phyloP scores from a whole-genome alignment of 2,888 invertebrate species.

The Lithodes maja region DNA sequence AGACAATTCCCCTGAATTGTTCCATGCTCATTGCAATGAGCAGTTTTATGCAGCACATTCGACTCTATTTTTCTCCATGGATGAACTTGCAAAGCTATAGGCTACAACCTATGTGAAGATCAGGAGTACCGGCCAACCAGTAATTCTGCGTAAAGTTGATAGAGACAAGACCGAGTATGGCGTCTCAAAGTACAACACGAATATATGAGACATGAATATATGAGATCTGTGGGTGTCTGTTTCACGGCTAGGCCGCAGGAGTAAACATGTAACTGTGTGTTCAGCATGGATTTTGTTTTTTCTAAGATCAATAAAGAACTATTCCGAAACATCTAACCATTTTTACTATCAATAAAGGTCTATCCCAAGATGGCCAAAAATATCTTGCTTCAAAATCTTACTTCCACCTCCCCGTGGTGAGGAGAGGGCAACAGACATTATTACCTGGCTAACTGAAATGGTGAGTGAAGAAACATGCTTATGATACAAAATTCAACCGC shows the following conservation, averaged over 20 bases:
- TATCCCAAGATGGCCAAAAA: not conserved
- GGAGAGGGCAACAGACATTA: not conserved
- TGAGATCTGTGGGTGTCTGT: not conserved
- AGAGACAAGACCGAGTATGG: not conserved
- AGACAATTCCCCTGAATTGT: slow-evolving; percentile 17
- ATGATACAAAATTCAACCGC: not conserved
- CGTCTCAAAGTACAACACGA: not conserved
- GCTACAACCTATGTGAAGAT: slow-evolving; percentile 21
- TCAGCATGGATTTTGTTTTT: not conserved
- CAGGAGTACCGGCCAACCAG: not conserved
- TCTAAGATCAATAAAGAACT: not conserved
- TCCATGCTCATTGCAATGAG: slow-evolving; percentile 29
- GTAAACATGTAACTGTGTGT: not conserved
- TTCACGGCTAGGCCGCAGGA: not conserved
- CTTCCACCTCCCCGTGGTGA: slow-evolving; percentile 20
- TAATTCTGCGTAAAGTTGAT: not conserved
- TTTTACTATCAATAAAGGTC: not conserved
- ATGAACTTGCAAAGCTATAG: slow-evolving; percentile 18
- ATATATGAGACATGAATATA: not conserved
- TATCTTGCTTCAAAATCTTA: not conserved
- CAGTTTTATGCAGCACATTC: slow-evolving; percentile 20
- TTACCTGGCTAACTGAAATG: not conserved
- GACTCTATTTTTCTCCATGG: slow-evolving; percentile 16
- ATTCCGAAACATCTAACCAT: not conserved
- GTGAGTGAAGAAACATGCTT: not conserved